These are phyloP conservation scores for Phragmatobia fuliginosa DNA, from an alignment of 2,888 invertebrate genomes.

Conservation along the genomic window DNA sequence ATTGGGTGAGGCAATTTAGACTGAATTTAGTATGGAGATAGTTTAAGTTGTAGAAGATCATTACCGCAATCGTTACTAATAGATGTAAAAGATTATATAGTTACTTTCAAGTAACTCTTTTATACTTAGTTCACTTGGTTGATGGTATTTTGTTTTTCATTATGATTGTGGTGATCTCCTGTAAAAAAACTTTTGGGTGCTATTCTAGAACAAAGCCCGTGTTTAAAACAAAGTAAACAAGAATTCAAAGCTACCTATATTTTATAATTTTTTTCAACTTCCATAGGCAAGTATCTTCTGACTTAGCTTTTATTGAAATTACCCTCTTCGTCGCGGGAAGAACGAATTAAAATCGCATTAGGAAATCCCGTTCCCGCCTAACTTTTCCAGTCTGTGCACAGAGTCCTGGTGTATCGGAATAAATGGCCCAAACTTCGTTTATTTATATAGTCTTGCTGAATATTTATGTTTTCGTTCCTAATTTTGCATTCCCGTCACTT, in stretches of 20 bases:
- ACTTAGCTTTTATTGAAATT: slow-evolving; percentile 82
- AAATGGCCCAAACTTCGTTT: slow-evolving; percentile 85
- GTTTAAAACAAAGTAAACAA: too few relatives aligned
- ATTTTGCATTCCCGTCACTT: slow-evolving; percentile 79
- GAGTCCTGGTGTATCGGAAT: slow-evolving; percentile 84
- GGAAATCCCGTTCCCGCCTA: slow-evolving; percentile 83
- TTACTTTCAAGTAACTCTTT: too few relatives aligned
- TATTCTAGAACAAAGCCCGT: slow-evolving; percentile 34
- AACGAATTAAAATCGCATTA: slow-evolving; percentile 86
- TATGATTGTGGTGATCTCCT: too few relatives aligned
- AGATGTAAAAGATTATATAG: too few relatives aligned
- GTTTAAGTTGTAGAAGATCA: too few relatives aligned
- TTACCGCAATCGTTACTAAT: too few relatives aligned
- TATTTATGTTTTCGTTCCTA: slow-evolving; percentile 81
- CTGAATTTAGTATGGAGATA: too few relatives aligned
- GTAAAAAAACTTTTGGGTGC: too few relatives aligned
- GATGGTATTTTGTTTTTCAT: too few relatives aligned
- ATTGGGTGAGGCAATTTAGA: too few relatives aligned
- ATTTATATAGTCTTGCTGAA: slow-evolving; percentile 84
- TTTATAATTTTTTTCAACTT: slow-evolving; percentile 56
- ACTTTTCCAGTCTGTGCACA: slow-evolving; percentile 83
- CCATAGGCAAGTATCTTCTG: slow-evolving; percentile 68
- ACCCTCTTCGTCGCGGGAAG: slow-evolving; percentile 80
- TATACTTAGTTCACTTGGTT: too few relatives aligned
- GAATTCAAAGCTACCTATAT: slow-evolving; percentile 49